Conservation (phyloP, 1,140 invertebrate genomes). For the Aphis craccivora region DNA sequence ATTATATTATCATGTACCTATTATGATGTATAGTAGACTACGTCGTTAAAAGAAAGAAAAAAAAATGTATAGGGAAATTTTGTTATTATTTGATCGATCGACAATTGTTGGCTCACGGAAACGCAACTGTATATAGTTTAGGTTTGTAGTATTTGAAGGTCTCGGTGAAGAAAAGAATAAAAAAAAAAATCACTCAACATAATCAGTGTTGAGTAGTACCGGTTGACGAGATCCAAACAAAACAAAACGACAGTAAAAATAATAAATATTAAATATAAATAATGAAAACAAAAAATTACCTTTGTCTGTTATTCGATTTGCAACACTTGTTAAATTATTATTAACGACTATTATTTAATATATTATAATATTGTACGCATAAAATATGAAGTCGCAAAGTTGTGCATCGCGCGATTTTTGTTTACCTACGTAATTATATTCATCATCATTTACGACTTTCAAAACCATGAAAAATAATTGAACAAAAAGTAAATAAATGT, state of each 20-base stretch:
- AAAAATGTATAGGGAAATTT: neutral
- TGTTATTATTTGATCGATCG: conserved; percentile 10
- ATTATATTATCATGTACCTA: neutral
- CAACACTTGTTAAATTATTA: neutral
- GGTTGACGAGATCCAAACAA: neutral
- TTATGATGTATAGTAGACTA: neutral
- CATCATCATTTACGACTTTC: neutral
- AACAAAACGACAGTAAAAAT: neutral
- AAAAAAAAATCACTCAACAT: neutral
- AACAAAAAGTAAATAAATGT: neutral
- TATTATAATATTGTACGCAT: neutral
- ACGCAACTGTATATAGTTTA: neutral
- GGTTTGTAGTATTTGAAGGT: conserved; percentile 9
- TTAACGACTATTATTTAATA: neutral
- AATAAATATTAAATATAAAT: neutral
- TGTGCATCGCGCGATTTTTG: neutral
- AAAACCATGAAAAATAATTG: neutral
- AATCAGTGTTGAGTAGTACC: conserved; percentile 30
- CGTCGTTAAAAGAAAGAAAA: neutral
- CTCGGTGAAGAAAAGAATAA: neutral
- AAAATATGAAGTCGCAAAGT: neutral
- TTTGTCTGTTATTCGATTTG: neutral
- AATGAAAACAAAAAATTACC: neutral
- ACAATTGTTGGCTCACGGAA: no score
- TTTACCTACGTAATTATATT: neutral